A percentile compares a stretch with the other conserved stretches of the same genome.
phyloP scores from a whole-genome alignment of 2,797 vertebrate species.

The Hephaestus fuliginosus region DNA sequence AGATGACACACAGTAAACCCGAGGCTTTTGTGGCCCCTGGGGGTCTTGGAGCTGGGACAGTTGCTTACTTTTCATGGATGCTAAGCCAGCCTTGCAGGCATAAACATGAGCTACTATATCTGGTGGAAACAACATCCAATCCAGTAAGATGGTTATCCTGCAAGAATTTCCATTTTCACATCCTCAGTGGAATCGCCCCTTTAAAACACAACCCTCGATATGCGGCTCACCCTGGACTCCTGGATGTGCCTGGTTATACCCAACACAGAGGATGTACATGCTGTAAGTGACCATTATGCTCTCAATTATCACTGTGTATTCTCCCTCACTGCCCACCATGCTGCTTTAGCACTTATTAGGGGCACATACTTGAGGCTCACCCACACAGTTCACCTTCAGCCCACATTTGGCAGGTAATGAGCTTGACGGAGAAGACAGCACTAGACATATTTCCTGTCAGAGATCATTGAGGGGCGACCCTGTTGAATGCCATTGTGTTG shows the following conservation, averaged over 20 bases:
- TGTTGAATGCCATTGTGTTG: conserved; percentile 16
- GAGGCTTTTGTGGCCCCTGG: neutral
- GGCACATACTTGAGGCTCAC: conserved; percentile 56
- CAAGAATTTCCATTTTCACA: conserved; percentile 5
- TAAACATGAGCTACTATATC: conserved; percentile 5
- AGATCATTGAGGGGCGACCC: conserved; percentile 44
- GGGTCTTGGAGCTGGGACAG: conserved; percentile 2
- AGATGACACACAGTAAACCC: conserved; percentile 30
- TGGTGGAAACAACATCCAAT: conserved; percentile 10
- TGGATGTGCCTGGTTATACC: conserved; percentile 47
- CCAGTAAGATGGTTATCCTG: conserved; percentile 13
- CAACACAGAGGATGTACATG: conserved; percentile 51
- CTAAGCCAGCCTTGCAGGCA: neutral
- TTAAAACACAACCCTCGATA: conserved; percentile 23
- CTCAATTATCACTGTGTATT: conserved; percentile 58
- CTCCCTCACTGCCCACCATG: conserved; percentile 40
- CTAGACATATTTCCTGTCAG: conserved; percentile 35
- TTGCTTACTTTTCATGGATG: conserved; percentile 10
- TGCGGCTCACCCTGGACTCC: conserved; percentile 22
- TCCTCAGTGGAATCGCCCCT: neutral
- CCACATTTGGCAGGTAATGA: conserved; percentile 69
- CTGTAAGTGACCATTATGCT: conserved; percentile 67
- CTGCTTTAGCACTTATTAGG: conserved; percentile 72
- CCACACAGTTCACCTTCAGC: conserved; percentile 61
- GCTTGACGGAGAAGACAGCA: conserved; percentile 58